phyloP scores from a whole-genome alignment of 1,140 invertebrate species.

The Drosophila kurseongensis region DNA sequence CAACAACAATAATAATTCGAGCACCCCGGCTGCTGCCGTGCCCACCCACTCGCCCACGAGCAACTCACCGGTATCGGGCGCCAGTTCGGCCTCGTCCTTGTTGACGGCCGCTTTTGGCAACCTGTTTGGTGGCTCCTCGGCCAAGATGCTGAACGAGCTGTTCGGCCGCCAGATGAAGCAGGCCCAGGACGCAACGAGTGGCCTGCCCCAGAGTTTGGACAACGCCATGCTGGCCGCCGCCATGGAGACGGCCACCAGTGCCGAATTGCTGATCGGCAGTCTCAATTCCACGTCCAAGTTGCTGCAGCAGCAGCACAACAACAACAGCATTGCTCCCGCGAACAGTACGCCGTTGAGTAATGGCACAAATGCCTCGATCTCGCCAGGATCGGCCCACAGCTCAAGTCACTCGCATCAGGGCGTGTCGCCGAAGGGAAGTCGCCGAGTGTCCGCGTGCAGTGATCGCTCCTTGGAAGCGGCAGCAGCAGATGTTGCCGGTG shows the following conservation, averaged over 20 bases:
- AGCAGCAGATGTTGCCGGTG: conserved; percentile 52
- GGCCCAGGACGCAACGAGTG: conserved; percentile 88
- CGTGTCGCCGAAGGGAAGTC: conserved; percentile 53
- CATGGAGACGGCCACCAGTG: conserved; percentile 84
- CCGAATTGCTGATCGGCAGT: conserved; percentile 71
- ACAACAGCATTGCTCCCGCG: conserved; percentile 38
- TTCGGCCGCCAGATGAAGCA: conserved; percentile 91
- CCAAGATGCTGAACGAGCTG: conserved; percentile 93
- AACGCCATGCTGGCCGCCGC: conserved; percentile 82
- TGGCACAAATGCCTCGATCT: conserved; percentile 61
- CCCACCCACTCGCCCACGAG: conserved; percentile 51
- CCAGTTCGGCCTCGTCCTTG: conserved; percentile 68
- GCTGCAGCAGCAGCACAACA: conserved; percentile 62
- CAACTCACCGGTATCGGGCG: conserved; percentile 65
- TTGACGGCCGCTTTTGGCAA: conserved; percentile 87
- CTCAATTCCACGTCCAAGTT: conserved; percentile 64
- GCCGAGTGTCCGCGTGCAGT: conserved; percentile 74
- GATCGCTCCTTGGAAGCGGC: conserved; percentile 73
- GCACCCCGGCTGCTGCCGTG: not conserved
- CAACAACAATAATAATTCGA: conserved; percentile 6
- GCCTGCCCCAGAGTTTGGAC: conserved; percentile 84
- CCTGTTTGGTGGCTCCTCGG: conserved; percentile 90
- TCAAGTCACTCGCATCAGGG: conserved; percentile 43
- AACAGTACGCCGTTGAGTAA: conserved; percentile 69
- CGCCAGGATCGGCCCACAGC: conserved; percentile 62